phyloP scores from a whole-genome alignment of 2,888 invertebrate species.

The Rambutsinella grinnellia region DNA sequence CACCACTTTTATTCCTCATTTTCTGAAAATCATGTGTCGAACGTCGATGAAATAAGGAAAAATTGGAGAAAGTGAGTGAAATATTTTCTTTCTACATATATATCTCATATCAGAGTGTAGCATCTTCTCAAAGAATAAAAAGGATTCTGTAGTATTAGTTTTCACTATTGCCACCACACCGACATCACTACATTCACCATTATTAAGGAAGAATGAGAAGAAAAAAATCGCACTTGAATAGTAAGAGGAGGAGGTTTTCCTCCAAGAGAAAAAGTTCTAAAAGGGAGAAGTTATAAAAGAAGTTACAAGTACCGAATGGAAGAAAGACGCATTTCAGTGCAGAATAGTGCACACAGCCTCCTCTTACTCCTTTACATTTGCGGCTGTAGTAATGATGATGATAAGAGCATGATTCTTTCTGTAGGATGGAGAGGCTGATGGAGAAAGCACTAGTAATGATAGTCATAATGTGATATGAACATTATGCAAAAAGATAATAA shows the following conservation, averaged over 20 bases:
- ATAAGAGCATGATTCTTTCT: not conserved
- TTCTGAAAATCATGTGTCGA: constrained; percentile 34
- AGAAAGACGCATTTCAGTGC: not conserved
- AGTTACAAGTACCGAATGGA: constrained; percentile 1
- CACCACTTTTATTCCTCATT: constrained; percentile 29
- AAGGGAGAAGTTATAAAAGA: constrained; percentile 5
- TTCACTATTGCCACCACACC: constrained; percentile 5
- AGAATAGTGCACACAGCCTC: not conserved
- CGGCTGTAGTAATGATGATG: not conserved
- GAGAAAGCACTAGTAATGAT: constrained; percentile 7
- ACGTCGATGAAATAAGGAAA: not conserved
- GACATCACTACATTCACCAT: constrained; percentile 11
- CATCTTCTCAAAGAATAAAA: not conserved
- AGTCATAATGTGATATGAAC: constrained; percentile 19
- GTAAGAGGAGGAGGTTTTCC: not conserved
- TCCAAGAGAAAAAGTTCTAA: constrained; percentile 1
- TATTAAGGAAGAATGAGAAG: constrained; percentile 6
- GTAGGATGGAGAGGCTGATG: not conserved
- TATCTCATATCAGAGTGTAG: not conserved
- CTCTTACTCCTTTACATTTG: not conserved
- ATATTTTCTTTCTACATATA: constrained; percentile 15
- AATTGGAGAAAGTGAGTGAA: constrained; percentile 10
- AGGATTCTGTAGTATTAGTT: not conserved
- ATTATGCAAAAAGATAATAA: constrained; percentile 28
- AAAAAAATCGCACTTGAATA: constrained; percentile 9